These are phyloP conservation scores for Hirtodrosophila confusa DNA, from an alignment of 2,888 invertebrate species.

Conservation along the genomic window DNA sequence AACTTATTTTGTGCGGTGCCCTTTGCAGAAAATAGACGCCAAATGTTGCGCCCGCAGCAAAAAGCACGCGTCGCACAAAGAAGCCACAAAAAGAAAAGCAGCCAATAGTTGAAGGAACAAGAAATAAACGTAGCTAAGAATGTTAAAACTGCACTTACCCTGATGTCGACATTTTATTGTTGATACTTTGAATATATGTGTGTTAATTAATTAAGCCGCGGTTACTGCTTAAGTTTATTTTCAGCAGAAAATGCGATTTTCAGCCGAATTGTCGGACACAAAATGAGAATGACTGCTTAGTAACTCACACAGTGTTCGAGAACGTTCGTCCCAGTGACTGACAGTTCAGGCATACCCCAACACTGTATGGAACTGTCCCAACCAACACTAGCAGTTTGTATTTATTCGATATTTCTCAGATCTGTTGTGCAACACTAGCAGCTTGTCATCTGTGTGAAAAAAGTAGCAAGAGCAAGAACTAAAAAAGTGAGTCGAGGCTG, in stretches of 20 bases:
- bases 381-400: neutral
- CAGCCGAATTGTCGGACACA: conserved; percentile 58
- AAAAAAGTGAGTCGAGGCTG: conserved; percentile 67
- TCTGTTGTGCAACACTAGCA: conserved; percentile 26
- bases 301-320: conserved; percentile 51
- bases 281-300: conserved; percentile 57
- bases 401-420: conserved; percentile 13
- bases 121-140: neutral
- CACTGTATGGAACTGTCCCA: conserved; percentile 13
- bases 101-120: conserved; percentile 7
- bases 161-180: conserved; percentile 73
- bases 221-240: conserved; percentile 36
- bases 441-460: conserved; percentile 53
- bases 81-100: conserved; percentile 68
- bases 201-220: conserved; percentile 36
- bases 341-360: conserved; percentile 35
- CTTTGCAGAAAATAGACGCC: conserved; percentile 65
- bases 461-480: conserved; percentile 64
- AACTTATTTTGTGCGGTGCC: conserved; percentile 4
- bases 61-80: conserved; percentile 74
- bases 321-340: conserved; percentile 37
- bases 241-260: conserved; percentile 61
- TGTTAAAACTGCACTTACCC: conserved; percentile 66
- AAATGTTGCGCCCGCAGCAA: conserved; percentile 30
- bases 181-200: conserved; percentile 32